Evolutionary conservation across 2,113 vertebrate genomes (phyloP).

Genomic region (Naja naja): DNA sequence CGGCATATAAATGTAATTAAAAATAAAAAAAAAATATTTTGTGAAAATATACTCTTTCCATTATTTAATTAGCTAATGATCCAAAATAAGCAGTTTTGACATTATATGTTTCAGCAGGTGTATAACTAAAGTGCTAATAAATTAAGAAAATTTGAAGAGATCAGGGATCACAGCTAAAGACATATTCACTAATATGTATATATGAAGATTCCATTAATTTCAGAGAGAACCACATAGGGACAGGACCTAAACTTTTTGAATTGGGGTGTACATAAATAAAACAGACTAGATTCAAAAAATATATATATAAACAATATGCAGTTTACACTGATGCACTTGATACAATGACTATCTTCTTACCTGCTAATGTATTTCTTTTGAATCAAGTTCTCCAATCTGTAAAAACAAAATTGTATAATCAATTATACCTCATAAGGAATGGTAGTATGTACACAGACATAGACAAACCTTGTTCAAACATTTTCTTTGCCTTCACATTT

Average conservation of each 20-base stretch:
- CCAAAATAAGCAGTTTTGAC: background rate
- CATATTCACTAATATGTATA: background rate
- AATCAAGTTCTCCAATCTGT: slow-evolving; percentile 56
- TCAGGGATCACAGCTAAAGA: background rate
- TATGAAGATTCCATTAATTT: background rate
- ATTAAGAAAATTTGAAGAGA: background rate
- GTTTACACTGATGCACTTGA: slow-evolving; percentile 5
- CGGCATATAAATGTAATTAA: too few relatives aligned
- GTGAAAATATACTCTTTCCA: background rate
- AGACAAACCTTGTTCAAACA: background rate
- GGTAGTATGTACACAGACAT: background rate
- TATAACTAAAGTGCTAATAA: background rate
- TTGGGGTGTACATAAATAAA: background rate
- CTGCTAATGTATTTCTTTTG: slow-evolving; percentile 50
- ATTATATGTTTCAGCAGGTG: background rate
- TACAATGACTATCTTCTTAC: slow-evolving; percentile 48
- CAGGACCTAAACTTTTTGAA: background rate
- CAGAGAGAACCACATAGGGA: background rate
- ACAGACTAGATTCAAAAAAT: background rate
- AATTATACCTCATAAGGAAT: background rate
- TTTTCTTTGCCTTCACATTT: background rate
- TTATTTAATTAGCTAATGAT: background rate
- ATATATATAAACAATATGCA: background rate
- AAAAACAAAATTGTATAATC: slow-evolving; percentile 40
- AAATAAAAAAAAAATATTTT: too few relatives aligned